These are phyloP conservation scores for Lymantria dispar DNA, from an alignment of 2,888 invertebrate species.

Conservation along the genomic window DNA sequence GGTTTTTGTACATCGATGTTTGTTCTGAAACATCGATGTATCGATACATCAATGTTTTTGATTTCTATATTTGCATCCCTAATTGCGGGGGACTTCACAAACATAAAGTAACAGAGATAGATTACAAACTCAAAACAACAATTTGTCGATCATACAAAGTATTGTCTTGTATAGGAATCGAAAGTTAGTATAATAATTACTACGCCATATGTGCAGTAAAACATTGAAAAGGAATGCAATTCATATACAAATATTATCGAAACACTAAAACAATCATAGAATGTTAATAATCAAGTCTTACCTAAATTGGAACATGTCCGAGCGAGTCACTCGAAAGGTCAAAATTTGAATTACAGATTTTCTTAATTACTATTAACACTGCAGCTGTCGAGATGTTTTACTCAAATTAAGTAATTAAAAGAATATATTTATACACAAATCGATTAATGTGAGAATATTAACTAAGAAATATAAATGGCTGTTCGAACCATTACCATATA, in stretches of 20 bases:
- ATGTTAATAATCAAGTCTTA: neutral
- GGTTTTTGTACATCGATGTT: too few relatives aligned
- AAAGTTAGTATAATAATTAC: too few relatives aligned
- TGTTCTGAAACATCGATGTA: too few relatives aligned
- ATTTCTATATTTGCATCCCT: too few relatives aligned
- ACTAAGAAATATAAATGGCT: neutral
- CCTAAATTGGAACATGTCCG: neutral
- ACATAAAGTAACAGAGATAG: too few relatives aligned
- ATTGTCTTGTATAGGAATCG: too few relatives aligned
- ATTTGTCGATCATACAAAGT: too few relatives aligned
- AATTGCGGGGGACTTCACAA: too few relatives aligned
- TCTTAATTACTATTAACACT: conserved; percentile 3
- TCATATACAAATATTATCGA: neutral
- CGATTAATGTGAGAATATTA: neutral
- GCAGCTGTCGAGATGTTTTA: neutral
- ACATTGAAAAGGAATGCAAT: neutral
- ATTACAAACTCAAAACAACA: too few relatives aligned
- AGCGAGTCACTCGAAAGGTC: neutral
- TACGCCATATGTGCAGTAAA: too few relatives aligned
- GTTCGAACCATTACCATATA: too few relatives aligned
- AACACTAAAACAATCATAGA: neutral
- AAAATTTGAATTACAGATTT: conserved; percentile 1
- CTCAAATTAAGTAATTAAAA: conserved; percentile 4
- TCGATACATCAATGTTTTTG: too few relatives aligned
- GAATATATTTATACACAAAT: neutral